These are phyloP conservation scores for Uria aalge DNA, from an alignment of 2,113 vertebrate species.

Conservation along the genomic window DNA sequence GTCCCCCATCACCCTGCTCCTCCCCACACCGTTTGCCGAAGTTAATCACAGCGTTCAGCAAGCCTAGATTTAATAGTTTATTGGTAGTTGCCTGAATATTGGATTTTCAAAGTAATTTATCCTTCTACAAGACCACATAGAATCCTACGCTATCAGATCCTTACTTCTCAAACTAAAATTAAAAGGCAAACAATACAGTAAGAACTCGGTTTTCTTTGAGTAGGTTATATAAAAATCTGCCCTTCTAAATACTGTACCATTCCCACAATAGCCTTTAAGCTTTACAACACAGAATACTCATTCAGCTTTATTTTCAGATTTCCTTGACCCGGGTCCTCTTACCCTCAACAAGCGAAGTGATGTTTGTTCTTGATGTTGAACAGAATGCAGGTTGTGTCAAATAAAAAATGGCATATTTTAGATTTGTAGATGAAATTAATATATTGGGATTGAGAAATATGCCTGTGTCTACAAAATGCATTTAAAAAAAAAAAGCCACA, in stretches of 20 bases:
- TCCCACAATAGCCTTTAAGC: not conserved
- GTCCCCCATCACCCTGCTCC: no score
- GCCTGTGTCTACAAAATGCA: not conserved
- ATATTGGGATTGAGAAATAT: not conserved
- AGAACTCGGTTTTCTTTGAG: not conserved
- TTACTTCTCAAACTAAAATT: not conserved
- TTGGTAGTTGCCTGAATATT: not conserved
- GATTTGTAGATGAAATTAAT: not conserved
- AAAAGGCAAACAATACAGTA: not conserved
- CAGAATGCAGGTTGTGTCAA: not conserved
- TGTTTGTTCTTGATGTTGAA: not conserved
- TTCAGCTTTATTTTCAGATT: not conserved
- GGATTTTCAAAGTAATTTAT: not conserved
- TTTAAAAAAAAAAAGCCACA: not conserved
- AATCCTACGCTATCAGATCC: not conserved
- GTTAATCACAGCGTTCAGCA: not conserved
- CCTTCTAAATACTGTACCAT: not conserved
- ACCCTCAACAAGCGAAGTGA: not conserved
- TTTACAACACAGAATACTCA: not conserved
- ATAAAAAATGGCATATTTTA: not conserved
- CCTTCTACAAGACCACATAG: not conserved
- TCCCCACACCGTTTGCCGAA: rapidly evolving
- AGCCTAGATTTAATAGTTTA: not conserved
- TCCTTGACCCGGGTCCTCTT: not conserved
- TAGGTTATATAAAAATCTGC: not conserved